phyloP scores from a whole-genome alignment of 2,888 invertebrate species.

The Globia sparganii region DNA sequence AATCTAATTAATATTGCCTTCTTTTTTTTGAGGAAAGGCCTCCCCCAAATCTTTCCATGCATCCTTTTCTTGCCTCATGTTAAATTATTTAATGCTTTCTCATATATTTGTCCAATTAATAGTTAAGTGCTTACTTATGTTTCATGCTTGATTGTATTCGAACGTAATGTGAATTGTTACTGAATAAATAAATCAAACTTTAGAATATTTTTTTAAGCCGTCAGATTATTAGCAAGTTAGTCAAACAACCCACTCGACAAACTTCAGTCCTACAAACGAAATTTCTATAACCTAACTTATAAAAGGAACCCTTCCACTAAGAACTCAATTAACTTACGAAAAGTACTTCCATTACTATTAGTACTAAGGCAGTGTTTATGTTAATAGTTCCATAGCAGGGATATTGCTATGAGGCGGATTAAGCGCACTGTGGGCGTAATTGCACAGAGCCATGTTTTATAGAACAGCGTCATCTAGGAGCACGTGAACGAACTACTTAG shows the following conservation, averaged over 20 bases:
- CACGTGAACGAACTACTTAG: conserved; percentile 26
- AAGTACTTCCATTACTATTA: conserved; percentile 51
- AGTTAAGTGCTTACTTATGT: no score
- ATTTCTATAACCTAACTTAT: background rate
- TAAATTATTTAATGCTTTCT: no score
- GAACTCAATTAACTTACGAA: conserved; percentile 49
- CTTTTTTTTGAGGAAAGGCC: no score
- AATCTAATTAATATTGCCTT: no score
- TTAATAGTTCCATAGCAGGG: conserved; percentile 45
- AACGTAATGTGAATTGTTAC: no score
- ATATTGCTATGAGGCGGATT: conserved; percentile 42
- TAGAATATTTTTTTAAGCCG: no score
- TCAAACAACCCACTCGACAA: background rate
- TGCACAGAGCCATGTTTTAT: conserved; percentile 30
- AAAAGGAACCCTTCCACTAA: conserved; percentile 27
- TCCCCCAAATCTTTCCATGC: no score
- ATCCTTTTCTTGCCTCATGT: no score
- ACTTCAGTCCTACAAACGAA: background rate
- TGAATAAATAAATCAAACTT: no score
- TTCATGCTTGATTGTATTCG: no score
- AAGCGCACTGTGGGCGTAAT: conserved; percentile 43
- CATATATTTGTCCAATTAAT: no score
- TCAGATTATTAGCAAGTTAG: no score
- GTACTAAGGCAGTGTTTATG: conserved; percentile 54
- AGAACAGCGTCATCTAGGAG: conserved; percentile 43